Evolutionary conservation across 2,888 invertebrate species (phyloP).

Genomic region (Loripinus fragilis): DNA sequence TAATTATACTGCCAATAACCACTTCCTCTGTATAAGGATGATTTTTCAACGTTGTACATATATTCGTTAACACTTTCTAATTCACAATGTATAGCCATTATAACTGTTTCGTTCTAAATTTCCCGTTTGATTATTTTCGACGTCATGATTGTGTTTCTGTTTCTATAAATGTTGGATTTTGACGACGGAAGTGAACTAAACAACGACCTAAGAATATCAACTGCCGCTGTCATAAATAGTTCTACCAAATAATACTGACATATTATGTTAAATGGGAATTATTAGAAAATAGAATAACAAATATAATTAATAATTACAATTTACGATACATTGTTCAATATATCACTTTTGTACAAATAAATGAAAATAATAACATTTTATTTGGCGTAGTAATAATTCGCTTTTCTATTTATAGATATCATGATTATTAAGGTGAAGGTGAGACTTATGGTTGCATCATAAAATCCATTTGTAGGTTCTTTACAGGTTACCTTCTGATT

Average conservation of each 20-base stretch:
- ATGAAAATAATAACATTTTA: too few species aligned
- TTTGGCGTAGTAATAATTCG: neutral
- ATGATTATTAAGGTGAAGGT: constrained; percentile 7
- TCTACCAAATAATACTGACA: too few species aligned
- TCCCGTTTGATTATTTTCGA: neutral
- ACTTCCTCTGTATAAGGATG: constrained; percentile 2
- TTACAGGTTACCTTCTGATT: too few species aligned
- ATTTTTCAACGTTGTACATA: neutral
- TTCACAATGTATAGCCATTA: constrained; percentile 31
- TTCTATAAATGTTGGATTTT: constrained; percentile 3
- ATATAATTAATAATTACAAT: too few species aligned
- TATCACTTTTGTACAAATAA: too few species aligned
- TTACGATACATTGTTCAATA: too few species aligned
- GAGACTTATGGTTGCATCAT: constrained; percentile 1
- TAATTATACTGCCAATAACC: constrained; percentile 19
- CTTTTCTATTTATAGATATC: neutral
- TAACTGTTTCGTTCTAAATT: neutral
- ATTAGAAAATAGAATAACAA: too few species aligned
- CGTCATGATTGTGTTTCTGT: constrained; percentile 13
- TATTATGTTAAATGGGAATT: too few species aligned
- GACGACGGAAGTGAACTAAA: constrained; percentile 14
- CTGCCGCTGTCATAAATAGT: neutral
- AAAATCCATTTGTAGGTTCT: too few species aligned
- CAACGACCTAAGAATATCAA: neutral
- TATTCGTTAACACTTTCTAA: constrained; percentile 16